Evolutionary conservation across 1,140 invertebrate species (phyloP).

Genomic region (Eulimnadia texana): DNA sequence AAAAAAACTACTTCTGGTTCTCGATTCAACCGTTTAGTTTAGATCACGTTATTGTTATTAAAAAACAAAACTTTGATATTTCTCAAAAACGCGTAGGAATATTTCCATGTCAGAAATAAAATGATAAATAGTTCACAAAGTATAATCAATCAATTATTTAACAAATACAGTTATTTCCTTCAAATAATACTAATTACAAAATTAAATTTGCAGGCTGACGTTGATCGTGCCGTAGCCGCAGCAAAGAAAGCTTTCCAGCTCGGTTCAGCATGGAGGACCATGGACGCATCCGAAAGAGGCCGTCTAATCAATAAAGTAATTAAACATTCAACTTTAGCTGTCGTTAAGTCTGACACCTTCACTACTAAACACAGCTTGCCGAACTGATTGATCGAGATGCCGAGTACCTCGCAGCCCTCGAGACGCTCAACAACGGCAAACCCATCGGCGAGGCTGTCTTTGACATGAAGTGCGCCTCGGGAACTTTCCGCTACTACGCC

Average conservation of each 20-base stretch:
- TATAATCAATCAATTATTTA: no score
- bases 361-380: no score
- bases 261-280: conserved; percentile 31
- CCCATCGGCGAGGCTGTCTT: conserved; percentile 45
- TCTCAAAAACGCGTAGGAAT: no score
- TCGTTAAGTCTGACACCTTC: no score
- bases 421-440: conserved; percentile 82
- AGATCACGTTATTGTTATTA: no score
- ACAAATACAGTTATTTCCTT: background rate
- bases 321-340: background rate
- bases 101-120: no score
- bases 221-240: conserved; percentile 32
- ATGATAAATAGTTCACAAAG: no score
- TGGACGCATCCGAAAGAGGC: conserved; percentile 32
- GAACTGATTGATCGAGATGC: conserved; percentile 58
- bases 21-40: no score
- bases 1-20: no score
- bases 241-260: conserved; percentile 26
- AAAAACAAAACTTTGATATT: no score
- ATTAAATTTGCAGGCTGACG: conserved; percentile 23
- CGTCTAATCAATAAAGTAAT: conserved; percentile 24
- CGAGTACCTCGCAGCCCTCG: conserved; percentile 52
- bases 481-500: conserved; percentile 62
- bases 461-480: conserved; percentile 46
- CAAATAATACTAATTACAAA: background rate